Evolutionary conservation across 1,140 invertebrate species (phyloP), one percentile per base, ranked within the genome.

Genomic region (fruit fly (Drosophila melanogaster)): DNA sequence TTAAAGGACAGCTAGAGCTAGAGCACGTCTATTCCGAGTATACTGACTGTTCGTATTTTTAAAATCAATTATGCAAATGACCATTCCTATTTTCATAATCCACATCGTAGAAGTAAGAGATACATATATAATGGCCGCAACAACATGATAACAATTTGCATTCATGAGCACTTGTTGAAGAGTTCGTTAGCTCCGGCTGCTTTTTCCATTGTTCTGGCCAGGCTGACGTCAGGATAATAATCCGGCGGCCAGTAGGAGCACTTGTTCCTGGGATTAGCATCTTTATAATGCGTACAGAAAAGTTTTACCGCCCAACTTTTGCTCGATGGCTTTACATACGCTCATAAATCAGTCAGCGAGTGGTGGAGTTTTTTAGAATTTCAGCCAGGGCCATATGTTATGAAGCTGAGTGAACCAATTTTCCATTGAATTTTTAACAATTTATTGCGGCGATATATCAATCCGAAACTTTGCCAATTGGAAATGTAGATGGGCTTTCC

Each of bases 1-100:
- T 86, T 87, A 87, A 79, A 78, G 65, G 19, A 38, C 17, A 37
- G 43, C 61, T 38, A 47, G 30, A 46, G 50, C 44, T 33, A n/a
- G n/a, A n/a, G 35, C 35, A 37, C 22, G 15, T 58, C 53, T 55
- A 15, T 24, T 46, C 24, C 26, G 44, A 37, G 62, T 61, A 54
- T 47, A 61, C 74, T 75, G 77, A 61, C 74, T 75, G 77, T 71
- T 66, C 65, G 46, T 78, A 87, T 85, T 85, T 86, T 89, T 79
- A 79, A 84, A 72, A 79, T 89, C 84, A 84, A 89, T 84, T 89
- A 87, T 89, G 84, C 56, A 87, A 87, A 87, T 87, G 53, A 43
- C 35, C 60, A 44, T 33, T 15, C 62, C 64, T 55, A 77, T 89
- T 79, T 87, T 84, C 62, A 83, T 87, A 89, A 84, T 89, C 76